These are phyloP conservation scores for Acrocephalus arundinaceus DNA, from an alignment of 2,113 vertebrate genomes.

Conservation along the genomic window DNA sequence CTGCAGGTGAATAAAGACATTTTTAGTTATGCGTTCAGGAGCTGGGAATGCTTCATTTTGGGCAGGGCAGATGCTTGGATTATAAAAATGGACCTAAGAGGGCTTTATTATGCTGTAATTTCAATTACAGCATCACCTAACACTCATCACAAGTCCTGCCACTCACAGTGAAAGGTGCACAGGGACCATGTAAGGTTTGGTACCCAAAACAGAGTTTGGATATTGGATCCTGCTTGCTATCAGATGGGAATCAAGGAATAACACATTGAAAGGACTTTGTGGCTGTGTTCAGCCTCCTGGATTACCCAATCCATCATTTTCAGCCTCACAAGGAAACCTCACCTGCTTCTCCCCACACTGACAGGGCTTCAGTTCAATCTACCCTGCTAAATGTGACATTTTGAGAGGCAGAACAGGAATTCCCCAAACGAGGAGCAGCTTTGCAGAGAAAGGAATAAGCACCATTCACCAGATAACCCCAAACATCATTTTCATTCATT, in stretches of 20 bases:
- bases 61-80: neutral
- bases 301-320: neutral
- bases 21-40: neutral
- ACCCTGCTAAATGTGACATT: neutral
- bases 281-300: neutral
- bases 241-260: neutral
- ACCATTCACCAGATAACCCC: neutral
- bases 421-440: neutral
- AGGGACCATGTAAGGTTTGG: fast-evolving
- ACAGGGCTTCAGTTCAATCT: neutral
- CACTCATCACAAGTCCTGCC: neutral
- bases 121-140: neutral
- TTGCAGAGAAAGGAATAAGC: neutral
- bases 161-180: neutral
- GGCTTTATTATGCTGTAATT: neutral
- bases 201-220: neutral
- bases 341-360: neutral
- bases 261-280: neutral
- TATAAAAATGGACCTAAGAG: neutral
- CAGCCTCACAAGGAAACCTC: neutral
- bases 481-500: neutral
- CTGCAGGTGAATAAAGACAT: neutral
- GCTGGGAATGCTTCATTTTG: neutral
- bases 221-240: neutral
- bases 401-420: neutral